Evolutionary conservation across 2,113 vertebrate species (phyloP).

Genomic region (Tenebrosternarchus preto): DNA sequence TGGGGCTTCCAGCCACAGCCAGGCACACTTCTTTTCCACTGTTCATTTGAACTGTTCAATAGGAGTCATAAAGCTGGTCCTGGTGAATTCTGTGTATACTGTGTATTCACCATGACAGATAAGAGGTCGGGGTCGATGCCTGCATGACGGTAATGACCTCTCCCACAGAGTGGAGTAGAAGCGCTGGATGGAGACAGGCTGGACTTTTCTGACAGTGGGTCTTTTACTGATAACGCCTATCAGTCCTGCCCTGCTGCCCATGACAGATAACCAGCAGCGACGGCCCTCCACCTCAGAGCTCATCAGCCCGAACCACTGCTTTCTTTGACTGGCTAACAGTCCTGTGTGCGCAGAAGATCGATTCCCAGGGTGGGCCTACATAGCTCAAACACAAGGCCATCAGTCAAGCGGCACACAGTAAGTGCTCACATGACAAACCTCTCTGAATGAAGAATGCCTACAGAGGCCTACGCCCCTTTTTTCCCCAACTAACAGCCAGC

Average conservation of each 20-base stretch:
- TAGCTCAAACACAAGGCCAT: neutral
- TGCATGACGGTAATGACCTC: neutral
- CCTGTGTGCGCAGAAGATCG: neutral
- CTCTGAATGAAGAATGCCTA: constrained; percentile 2
- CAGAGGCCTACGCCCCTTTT: neutral
- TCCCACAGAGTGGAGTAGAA: neutral
- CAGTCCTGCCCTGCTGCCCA: neutral
- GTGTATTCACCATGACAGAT: constrained; percentile 23
- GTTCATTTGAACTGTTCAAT: constrained; percentile 3
- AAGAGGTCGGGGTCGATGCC: constrained; percentile 9
- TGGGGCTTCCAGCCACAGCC: neutral
- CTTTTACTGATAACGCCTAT: constrained; percentile 30
- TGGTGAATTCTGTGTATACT: neutral
- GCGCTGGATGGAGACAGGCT: constrained; percentile 3
- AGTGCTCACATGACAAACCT: neutral
- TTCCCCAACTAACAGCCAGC: neutral
- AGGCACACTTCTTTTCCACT: neutral
- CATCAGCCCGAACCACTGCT: neutral
- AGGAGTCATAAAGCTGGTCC: neutral
- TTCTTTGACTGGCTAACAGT: neutral
- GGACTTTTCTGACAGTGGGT: neutral
- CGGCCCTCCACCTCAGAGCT: neutral
- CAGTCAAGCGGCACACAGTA: constrained; percentile 8
- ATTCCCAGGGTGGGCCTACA: neutral
- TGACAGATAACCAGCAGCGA: constrained; percentile 12